Percentiles rank a stretch among this genome's conserved stretches.
Evolutionary conservation across 2,797 vertebrate genomes (phyloP).

Genomic region (Lophius americanus): DNA sequence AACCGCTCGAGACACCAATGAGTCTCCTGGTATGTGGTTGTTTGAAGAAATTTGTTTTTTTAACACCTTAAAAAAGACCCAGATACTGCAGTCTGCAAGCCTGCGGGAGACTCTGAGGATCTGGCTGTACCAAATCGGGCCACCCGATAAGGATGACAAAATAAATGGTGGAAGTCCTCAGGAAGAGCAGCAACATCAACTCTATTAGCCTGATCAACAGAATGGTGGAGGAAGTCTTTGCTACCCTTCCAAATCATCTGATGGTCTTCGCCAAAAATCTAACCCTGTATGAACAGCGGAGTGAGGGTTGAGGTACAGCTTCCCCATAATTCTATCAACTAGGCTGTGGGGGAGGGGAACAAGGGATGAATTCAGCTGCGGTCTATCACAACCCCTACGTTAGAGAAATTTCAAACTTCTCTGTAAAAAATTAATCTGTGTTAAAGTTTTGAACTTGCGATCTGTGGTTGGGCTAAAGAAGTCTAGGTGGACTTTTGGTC

Average conservation of each 20-base stretch:
- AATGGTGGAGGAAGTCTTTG: not conserved
- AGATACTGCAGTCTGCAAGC: conserved; percentile 9
- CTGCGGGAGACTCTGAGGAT: not conserved
- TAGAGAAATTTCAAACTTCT: not conserved
- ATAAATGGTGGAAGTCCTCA: too few relatives aligned
- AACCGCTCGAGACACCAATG: not conserved
- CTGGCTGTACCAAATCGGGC: too few relatives aligned
- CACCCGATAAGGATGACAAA: too few relatives aligned
- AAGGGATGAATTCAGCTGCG: not conserved
- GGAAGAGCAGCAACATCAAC: too few relatives aligned
- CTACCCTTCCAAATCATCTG: not conserved
- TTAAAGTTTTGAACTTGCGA: too few relatives aligned
- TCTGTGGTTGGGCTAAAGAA: too few relatives aligned
- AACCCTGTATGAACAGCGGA: not conserved
- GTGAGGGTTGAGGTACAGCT: not conserved
- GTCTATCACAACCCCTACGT: not conserved
- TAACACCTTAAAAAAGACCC: not conserved
- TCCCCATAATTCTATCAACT: not conserved
- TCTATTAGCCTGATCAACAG: not conserved
- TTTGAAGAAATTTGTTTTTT: conserved; percentile 22
- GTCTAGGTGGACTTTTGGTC: too few relatives aligned
- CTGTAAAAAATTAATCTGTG: too few relatives aligned
- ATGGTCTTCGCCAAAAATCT: not conserved
- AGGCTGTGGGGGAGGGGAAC: not conserved
- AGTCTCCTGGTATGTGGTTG: not conserved